Evolutionary conservation across 1,140 invertebrate genomes (phyloP).

Genomic region (Gonioctena quinquepunctata): DNA sequence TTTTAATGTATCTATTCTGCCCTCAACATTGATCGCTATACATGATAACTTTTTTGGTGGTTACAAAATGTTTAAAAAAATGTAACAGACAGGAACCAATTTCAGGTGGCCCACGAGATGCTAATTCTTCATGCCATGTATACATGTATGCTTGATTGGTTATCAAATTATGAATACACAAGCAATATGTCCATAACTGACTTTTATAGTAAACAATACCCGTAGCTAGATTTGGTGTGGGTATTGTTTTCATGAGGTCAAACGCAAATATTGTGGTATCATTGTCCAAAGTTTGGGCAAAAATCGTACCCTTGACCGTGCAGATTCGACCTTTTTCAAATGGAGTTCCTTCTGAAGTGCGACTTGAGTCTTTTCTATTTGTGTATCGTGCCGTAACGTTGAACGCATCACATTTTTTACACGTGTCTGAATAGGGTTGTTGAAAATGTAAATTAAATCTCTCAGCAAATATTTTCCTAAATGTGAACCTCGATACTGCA

Average conservation of each 20-base stretch:
- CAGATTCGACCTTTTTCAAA: slow-evolving; percentile 17
- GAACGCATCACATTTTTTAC: slow-evolving; percentile 24
- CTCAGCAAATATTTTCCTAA: not conserved
- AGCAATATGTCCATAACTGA: slow-evolving; percentile 33
- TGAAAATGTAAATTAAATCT: slow-evolving; percentile 23
- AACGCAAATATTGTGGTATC: slow-evolving; percentile 14
- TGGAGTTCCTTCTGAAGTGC: slow-evolving; percentile 24
- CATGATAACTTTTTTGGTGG: slow-evolving; percentile 19
- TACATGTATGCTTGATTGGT: slow-evolving; percentile 25
- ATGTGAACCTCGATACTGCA: too few relatives aligned
- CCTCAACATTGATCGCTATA: slow-evolving; percentile 36
- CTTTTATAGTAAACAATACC: slow-evolving; percentile 31
- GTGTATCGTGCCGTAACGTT: slow-evolving; percentile 11
- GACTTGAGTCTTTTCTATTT: slow-evolving; percentile 6
- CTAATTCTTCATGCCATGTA: slow-evolving; percentile 27
- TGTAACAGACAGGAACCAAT: slow-evolving; percentile 27
- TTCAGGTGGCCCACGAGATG: slow-evolving; percentile 30
- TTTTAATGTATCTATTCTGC: slow-evolving; percentile 35
- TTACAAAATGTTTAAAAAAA: slow-evolving; percentile 25
- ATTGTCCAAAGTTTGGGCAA: slow-evolving; percentile 2
- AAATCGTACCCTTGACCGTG: slow-evolving; percentile 24
- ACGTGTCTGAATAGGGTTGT: slow-evolving; percentile 18
- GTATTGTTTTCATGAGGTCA: slow-evolving; percentile 31
- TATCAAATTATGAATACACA: slow-evolving; percentile 16
- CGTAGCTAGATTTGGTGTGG: slow-evolving; percentile 22